Base-by-base conservation (phyloP, 2,888 invertebrate species). In the Agrenia bidenticulata region DNA sequence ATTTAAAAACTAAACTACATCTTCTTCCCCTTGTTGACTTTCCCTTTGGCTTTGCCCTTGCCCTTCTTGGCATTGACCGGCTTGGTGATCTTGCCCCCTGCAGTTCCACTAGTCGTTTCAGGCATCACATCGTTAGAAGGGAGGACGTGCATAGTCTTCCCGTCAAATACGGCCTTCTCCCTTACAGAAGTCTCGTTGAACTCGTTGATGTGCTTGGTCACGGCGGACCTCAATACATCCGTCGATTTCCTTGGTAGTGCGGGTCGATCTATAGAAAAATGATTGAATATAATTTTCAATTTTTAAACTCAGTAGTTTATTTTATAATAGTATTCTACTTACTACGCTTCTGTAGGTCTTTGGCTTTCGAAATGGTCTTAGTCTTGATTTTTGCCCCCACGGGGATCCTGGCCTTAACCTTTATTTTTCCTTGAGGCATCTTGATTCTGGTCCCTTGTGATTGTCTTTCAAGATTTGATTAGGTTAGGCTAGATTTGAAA, bases 381-480 rank as follows among this genome's bases (percentile, higher is more conserved):
- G 37, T 26, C 23, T 64, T 67, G 1, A 53, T 32, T 27, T 64
- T 67, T 23, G 67, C 67, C 27, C 67, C 67, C 13, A 49, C 57
- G 5, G 67, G 67, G 56, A 67, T 27, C 45, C 61, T 64, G 2
- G 67, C 67, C 23, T 62, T 67, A 26, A 67, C 67, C 39, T 64
- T 67, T 57, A 67, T 55, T 39, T 67, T 67, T 37, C 67, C 67
- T 58, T 67, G 67, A 1, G 67, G 67, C 67, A 67, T 67, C 5
- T 45, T 62, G n/a, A n/a, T n/a, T n/a, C n/a, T n/a, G n/a, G n/a
- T n/a, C n/a, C n/a, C n/a, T n/a, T n/a, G n/a, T n/a, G n/a, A n/a
- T n/a, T n/a, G n/a, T n/a, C n/a, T n/a, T n/a, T n/a, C n/a, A n/a
- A n/a, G n/a, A n/a, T n/a, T n/a, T n/a, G n/a, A n/a, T n/a, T n/a